These are phyloP conservation scores for Sinosuthora webbiana DNA, from an alignment of 2,113 vertebrate genomes.

Conservation along the genomic window DNA sequence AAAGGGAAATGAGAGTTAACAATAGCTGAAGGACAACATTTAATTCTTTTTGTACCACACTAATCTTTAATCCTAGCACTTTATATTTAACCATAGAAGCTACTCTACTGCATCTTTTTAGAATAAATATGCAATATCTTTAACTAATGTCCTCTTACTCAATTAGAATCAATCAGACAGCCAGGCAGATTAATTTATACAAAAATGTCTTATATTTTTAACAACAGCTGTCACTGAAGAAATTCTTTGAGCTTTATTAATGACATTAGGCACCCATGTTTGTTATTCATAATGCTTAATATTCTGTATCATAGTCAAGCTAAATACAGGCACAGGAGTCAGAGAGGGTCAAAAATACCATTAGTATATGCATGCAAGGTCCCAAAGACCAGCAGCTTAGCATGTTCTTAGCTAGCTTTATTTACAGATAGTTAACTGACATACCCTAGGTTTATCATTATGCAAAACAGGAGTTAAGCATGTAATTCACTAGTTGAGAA, in stretches of 20 bases:
- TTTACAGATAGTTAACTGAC: not conserved
- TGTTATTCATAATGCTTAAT: not conserved
- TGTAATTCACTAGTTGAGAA: not conserved
- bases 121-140: not conserved
- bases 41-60: slow-evolving; percentile 16
- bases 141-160: not conserved
- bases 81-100: slow-evolving; percentile 1
- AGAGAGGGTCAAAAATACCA: not conserved
- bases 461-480: not conserved
- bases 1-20: slow-evolving; percentile 39
- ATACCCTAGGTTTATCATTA: not conserved
- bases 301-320: not conserved
- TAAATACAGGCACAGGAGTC: not conserved
- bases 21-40: slow-evolving; percentile 13
- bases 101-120: not conserved
- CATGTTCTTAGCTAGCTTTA: not conserved
- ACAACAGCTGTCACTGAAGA: not conserved
- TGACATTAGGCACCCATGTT: not conserved
- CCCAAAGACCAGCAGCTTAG: not conserved
- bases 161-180: not conserved
- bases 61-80: slow-evolving; percentile 28
- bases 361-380: not conserved
- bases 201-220: not conserved
- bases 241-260: slow-evolving; percentile 12
- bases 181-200: not conserved